These are phyloP conservation scores for Rosalia funebris DNA, from an alignment of 2,888 invertebrate genomes.

Conservation along the genomic window DNA sequence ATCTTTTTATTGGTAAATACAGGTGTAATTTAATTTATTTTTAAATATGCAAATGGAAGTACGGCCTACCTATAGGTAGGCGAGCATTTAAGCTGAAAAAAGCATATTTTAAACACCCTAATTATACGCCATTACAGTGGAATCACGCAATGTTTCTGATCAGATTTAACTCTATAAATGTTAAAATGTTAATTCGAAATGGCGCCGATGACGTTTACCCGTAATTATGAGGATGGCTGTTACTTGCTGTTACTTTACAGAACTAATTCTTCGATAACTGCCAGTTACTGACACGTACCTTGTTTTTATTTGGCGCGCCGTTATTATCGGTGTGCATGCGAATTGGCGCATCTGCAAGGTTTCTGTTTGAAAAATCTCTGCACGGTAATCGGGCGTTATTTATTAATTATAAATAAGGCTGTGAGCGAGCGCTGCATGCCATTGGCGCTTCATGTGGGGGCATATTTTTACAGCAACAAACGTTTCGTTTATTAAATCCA, in stretches of 20 bases:
- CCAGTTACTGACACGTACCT: slow-evolving; percentile 10
- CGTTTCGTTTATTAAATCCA: too few species aligned
- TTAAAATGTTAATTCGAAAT: slow-evolving; percentile 34
- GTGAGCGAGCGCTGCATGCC: too few species aligned
- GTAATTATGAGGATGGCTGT: slow-evolving; percentile 22
- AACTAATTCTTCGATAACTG: slow-evolving; percentile 13
- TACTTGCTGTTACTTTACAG: slow-evolving; percentile 20
- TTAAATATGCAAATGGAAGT: slow-evolving; percentile 20
- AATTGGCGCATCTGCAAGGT: slow-evolving; percentile 16
- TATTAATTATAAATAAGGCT: too few species aligned
- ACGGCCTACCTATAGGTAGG: slow-evolving; percentile 2
- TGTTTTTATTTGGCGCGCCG: slow-evolving; percentile 9
- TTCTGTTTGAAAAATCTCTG: background rate
- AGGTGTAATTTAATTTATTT: slow-evolving; percentile 14
- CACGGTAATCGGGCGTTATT: slow-evolving; percentile 2
- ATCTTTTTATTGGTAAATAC: background rate
- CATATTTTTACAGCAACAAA: too few species aligned
- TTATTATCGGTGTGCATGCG: slow-evolving; percentile 1
- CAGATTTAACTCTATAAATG: slow-evolving; percentile 35
- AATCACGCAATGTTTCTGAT: slow-evolving; percentile 43
- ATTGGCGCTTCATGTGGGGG: too few species aligned
- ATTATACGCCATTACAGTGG: slow-evolving; percentile 43
- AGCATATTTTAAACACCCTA: slow-evolving; percentile 30
- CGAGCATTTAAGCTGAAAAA: slow-evolving; percentile 13
- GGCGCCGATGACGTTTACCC: slow-evolving; percentile 23